A percentile compares a stretch with the other conserved stretches of the same genome.
Evolutionary conservation across 2,113 vertebrate genomes (phyloP).

Genomic region (Rhombomys opimus): DNA sequence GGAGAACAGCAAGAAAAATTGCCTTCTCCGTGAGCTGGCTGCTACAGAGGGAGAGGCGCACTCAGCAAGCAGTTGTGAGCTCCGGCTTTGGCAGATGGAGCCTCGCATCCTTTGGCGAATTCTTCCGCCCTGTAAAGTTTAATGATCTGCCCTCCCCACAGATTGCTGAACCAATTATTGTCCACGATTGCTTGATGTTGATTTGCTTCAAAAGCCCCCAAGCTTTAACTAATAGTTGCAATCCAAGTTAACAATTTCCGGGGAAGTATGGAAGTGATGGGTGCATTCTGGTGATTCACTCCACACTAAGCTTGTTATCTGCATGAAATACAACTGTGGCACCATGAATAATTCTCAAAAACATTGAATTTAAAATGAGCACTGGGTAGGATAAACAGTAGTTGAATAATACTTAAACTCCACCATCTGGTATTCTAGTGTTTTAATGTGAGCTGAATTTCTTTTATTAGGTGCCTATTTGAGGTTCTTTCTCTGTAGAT

Average conservation of each 20-base stretch:
- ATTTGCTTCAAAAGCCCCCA: conserved; percentile 74
- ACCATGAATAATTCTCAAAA: conserved; percentile 84
- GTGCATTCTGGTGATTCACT: conserved; percentile 79
- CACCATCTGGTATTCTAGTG: conserved; percentile 71
- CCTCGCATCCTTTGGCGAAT: conserved; percentile 67
- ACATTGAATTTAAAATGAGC: conserved; percentile 78
- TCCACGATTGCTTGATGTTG: conserved; percentile 29
- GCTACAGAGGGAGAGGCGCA: conserved; percentile 76
- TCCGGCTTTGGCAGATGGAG: conserved; percentile 74
- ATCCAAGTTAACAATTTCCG: conserved; percentile 82
- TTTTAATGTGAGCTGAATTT: conserved; percentile 74
- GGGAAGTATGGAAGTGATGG: conserved; percentile 77
- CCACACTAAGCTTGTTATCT: conserved; percentile 81
- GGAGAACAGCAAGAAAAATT: conserved; percentile 85
- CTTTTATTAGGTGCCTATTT: conserved; percentile 81
- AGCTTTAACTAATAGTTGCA: conserved; percentile 78
- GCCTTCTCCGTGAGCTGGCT: conserved; percentile 79
- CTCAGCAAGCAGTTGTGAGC: conserved; percentile 79
- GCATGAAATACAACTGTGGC: conserved; percentile 78
- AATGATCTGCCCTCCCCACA: conserved; percentile 70
- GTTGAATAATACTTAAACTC: conserved; percentile 76
- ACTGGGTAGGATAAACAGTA: conserved; percentile 76
- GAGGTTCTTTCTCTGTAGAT: conserved; percentile 70
- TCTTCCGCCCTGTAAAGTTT: conserved; percentile 76
- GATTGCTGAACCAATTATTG: conserved; percentile 74